Conservation (phyloP, 1,140 invertebrate genomes). For the Ceratitis capitata region DNA sequence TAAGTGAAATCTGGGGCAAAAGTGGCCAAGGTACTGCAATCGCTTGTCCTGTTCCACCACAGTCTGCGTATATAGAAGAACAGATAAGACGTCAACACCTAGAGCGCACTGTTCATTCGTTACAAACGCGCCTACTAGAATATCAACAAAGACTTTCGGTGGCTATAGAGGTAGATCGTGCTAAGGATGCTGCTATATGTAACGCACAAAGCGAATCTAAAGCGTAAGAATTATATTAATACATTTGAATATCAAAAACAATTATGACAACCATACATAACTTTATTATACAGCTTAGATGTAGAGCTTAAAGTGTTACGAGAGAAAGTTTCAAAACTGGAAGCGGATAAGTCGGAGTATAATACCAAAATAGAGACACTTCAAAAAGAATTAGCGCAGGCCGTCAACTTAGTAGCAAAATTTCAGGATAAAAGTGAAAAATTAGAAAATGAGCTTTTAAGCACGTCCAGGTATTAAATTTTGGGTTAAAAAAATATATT, state of each 20-base stretch:
- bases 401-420: conserved; percentile 54
- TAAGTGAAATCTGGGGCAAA: conserved; percentile 69
- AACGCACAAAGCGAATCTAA: conserved; percentile 70
- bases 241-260: conserved; percentile 51
- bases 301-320: conserved; percentile 53
- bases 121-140: conserved; percentile 78
- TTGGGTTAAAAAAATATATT: too few species aligned
- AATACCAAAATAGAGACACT: conserved; percentile 50
- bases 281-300: conserved; percentile 44
- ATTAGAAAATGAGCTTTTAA: conserved; percentile 51
- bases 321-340: conserved; percentile 49
- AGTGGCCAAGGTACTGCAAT: conserved; percentile 54
- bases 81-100: conserved; percentile 77
- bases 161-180: conserved; percentile 77
- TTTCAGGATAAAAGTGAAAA: conserved; percentile 60
- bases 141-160: conserved; percentile 82
- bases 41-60: conserved; percentile 37
- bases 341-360: conserved; percentile 52
- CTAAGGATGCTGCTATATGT: conserved; percentile 76
- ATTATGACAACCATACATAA: too few species aligned
- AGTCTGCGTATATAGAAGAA: conserved; percentile 74
- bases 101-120: conserved; percentile 77
- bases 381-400: conserved; percentile 58
- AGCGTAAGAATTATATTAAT: conserved; percentile 51
- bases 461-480: conserved; percentile 43